Evolutionary conservation across 2,888 invertebrate species (phyloP), one percentile per base, ranked within the genome.

Genomic region (Phaedon cochleariae): DNA sequence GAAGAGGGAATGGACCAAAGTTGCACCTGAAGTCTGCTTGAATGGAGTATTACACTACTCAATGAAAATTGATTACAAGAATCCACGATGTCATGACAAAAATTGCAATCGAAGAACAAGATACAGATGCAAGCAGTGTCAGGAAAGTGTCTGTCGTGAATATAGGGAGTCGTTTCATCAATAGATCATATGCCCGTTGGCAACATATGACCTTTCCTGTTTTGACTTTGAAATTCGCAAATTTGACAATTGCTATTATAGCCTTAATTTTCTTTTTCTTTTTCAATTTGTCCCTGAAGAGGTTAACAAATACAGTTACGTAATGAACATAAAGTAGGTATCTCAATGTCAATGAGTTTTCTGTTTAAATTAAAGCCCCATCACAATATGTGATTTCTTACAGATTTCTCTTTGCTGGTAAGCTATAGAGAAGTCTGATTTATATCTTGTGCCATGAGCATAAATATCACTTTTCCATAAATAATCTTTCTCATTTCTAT

Each of bases 11-110:
- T 65, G 63, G 58, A 59, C 49, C 12, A 66, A 69, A 52, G 66
- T 34, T 20, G 20, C 34, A 57, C 29, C 58, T 31, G 62, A 69
- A 66, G 54, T 67, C 12, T 21, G 52, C 22, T 49, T 18, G 34
- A 59, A 68, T 65, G 64, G 52, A 60, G 48, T 58, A 17, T 63
- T 59, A 22, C 65, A 67, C 37, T 65, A 65, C 49, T 53, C 62
- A 17, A 46, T 52, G 17, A 65, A 65, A 61, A 62, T 57, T 54
- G 55, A 54, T 15, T 55, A 37, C 17, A 59, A 60, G 55, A 67
- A 64, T 64, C 59, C 65, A 21, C 37, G 64, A n/a, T 61, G 64
- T 51, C 60, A 59, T 49, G 64, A 64, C 9, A 59, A 64, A 55
- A 62, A 53, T 26, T 62, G 59, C 37, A 48, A 57, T n/a, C 22